Evolutionary conservation across 2,113 vertebrate genomes (phyloP).

Genomic region (Dicaeum eximium): DNA sequence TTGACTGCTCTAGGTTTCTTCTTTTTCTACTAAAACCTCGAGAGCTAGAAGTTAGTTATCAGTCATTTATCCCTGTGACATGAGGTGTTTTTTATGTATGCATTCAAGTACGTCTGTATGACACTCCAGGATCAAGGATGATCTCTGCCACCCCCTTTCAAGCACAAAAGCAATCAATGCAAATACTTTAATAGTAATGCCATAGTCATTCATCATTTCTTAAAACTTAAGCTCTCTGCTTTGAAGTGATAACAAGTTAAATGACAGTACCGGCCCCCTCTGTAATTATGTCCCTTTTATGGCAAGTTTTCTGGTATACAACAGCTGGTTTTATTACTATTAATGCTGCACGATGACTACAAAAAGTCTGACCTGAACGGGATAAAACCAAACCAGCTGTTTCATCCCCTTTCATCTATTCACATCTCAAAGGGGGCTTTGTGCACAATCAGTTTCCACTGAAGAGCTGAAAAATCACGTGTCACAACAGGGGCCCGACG

Average conservation of each 20-base stretch:
- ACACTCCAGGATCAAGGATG: background rate
- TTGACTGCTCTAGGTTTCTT: background rate
- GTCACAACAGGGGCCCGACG: background rate
- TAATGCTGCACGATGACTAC: conserved; percentile 25
- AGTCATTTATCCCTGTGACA: background rate
- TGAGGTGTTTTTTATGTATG: background rate
- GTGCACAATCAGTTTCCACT: background rate
- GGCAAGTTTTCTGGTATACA: conserved; percentile 31
- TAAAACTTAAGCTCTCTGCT: conserved; percentile 40
- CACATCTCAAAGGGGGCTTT: conserved; percentile 56
- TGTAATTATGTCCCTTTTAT: conserved; percentile 18
- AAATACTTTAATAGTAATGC: conserved; percentile 45
- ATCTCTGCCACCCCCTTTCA: background rate
- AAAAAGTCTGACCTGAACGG: conserved; percentile 37
- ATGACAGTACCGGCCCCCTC: background rate
- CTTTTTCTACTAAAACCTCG: background rate
- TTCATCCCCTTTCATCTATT: conserved; percentile 51
- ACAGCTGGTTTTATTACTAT: conserved; percentile 53
- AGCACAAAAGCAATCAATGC: conserved; percentile 32
- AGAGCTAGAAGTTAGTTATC: background rate
- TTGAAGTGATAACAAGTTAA: conserved; percentile 38
- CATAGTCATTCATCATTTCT: conserved; percentile 29
- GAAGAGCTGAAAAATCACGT: conserved; percentile 31
- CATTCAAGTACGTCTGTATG: background rate
- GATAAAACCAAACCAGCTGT: conserved; percentile 59